phyloP scores from a whole-genome alignment of 2,797 vertebrate species.

The Peromyscus aztecus region DNA sequence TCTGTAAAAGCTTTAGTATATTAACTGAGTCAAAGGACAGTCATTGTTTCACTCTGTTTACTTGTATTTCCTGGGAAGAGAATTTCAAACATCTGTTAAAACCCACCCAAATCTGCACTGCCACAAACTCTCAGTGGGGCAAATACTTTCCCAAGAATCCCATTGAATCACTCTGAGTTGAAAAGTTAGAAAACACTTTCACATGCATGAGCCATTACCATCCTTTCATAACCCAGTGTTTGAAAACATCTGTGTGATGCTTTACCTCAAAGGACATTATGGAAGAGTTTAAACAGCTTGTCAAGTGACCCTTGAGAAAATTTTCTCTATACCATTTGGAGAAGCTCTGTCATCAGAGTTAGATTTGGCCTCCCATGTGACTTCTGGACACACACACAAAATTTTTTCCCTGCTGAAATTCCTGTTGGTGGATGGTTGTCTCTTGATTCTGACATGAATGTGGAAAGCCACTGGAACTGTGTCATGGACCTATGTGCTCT shows the following conservation, averaged over 20 bases:
- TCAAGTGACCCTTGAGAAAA: conserved; percentile 6
- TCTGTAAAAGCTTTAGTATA: conserved; percentile 4
- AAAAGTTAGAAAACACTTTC: conserved; percentile 54
- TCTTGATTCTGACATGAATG: conserved; percentile 3
- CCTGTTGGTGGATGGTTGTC: background rate
- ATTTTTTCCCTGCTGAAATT: background rate
- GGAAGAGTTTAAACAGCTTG: conserved; percentile 36
- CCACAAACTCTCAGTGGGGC: conserved; percentile 53
- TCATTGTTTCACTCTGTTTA: background rate
- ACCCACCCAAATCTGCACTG: background rate
- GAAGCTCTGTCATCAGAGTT: conserved; percentile 8
- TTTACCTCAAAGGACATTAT: background rate
- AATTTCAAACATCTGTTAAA: conserved; percentile 58
- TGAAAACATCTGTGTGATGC: background rate
- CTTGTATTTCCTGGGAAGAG: conserved; percentile 50
- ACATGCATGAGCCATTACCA: background rate
- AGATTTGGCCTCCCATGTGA: background rate
- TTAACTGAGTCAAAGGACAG: background rate
- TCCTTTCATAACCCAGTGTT: background rate
- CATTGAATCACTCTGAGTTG: background rate
- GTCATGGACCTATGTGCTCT: background rate
- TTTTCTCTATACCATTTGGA: background rate
- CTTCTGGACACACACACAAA: background rate
- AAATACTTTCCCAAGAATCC: conserved; percentile 51
- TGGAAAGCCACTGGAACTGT: background rate